Base-by-base conservation (phyloP, 2,113 vertebrate species). In the Sterrhoptilus dennistouni region DNA sequence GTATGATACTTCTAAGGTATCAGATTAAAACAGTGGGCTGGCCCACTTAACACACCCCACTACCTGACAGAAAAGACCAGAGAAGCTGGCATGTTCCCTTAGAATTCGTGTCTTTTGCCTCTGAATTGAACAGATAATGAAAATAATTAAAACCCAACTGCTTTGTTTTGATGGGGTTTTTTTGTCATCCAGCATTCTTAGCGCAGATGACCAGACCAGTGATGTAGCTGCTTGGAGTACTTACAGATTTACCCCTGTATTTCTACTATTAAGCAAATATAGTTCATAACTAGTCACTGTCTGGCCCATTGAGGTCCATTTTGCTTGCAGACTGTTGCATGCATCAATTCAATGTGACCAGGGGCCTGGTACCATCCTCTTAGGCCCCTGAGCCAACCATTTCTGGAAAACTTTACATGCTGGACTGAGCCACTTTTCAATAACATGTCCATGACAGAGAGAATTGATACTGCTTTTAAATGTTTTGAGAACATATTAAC, bases 391-490 rank as follows among this genome's bases (percentile, higher is more conserved):
- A 66, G 35, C 44, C 4, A 2, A 13, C 29, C 56, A 10, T 38
- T 93, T 76, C 44, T 92, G 31, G 36, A 86, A 42, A 95, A 70
- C 2, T 9, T 28, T 36, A 36, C 23, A 19, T 3, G 5, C 27
- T 74, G 20, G 36, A 57, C 79, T 1, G 2, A 40, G 25, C 12
- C 47, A 50, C 28, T 77, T 36, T 63, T 65, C 50, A 59, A 18
- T 25, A 80, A 66, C 0, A 0, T 40, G 53, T 33, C 42, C 21
- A 19, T 28, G 38, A 74, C 35, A 71, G 17, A 89, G 29, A 7
- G 33, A 81, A 84, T 3, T 72, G 19, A 53, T 40, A 70, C 20
- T 64, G 22, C 24, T 64, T 94, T 85, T 44, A 84, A 75, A 56
- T n/a, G 17, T 52, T 78, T 44, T 81, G 14, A 84, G n/a, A 49